Base-by-base conservation (phyloP, 2,797 vertebrate species). In the Alosa sapidissima region DNA sequence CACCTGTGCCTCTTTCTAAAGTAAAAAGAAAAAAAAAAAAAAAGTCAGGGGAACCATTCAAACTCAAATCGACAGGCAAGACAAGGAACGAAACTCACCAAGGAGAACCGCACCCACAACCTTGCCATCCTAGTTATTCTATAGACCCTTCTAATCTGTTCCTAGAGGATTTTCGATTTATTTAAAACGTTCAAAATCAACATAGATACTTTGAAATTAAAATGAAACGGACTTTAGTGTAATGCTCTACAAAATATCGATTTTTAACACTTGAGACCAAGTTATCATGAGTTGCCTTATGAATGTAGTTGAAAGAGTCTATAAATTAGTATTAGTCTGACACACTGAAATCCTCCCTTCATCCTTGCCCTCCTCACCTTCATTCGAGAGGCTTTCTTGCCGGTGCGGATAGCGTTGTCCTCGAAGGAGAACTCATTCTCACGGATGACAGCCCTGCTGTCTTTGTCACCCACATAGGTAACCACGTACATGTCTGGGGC, bases 361-460 rank as follows among this genome's bases (percentile, higher is more conserved):
- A 9, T 5, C 6, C 21, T n/a, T 21, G 1, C 21, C 83, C 62
- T n/a, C 88, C 88, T 65, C 10, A 97, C 98, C 97, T 98, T 99
- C 97, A 99, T 98, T 89, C 95, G 97, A 51, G 97, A 99, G 3
- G 97, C 97, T 90, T 98, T 99, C 92, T 99, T 99, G 86, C 98
- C 98, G 9, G 97, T 98, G 65, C 97, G 96, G 91, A 98, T 98
- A 88, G 98, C 98, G n/a, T 99, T 98, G 92, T 98, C 97, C 89
- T 99, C 98, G 83, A 99, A 99, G 28, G 97, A 98, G 93, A 99
- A 99, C 91, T 99, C 98, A 28, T 99, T 99, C 89, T 99, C 98
- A 62, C 98, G 90, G 92, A 99, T 98, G 89, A 99, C 97, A 5
- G 97, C 97, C 81, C 98, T 94, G 92, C 98, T 99, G 93, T 99